These are phyloP conservation scores for Octodon degus DNA, from an alignment of 2,113 vertebrate genomes.

Conservation along the genomic window DNA sequence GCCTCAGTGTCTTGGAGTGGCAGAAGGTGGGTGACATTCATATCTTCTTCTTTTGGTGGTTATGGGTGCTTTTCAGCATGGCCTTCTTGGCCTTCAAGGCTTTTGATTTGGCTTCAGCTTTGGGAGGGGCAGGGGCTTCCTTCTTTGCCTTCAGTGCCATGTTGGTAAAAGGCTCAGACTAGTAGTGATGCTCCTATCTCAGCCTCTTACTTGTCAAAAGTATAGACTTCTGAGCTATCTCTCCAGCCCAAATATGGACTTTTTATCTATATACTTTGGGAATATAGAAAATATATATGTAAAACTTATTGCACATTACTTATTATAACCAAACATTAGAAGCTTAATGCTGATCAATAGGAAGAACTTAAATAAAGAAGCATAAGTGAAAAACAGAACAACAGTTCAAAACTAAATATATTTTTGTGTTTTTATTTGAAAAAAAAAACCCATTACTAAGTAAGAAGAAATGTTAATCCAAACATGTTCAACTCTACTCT, in stretches of 20 bases:
- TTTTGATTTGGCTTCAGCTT: too few species aligned
- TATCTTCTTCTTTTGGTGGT: too few species aligned
- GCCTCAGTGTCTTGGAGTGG: too few species aligned
- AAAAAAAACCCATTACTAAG: background rate
- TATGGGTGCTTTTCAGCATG: too few species aligned
- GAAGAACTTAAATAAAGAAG: background rate
- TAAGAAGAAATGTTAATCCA: background rate
- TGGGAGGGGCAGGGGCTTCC: too few species aligned
- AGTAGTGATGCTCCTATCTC: too few species aligned
- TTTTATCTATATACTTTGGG: background rate
- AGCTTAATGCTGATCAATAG: background rate
- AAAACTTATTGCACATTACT: background rate
- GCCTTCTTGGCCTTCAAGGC: too few species aligned
- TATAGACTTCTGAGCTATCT: too few species aligned
- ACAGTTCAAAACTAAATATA: background rate
- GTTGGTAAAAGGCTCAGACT: too few species aligned
- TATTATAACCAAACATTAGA: background rate
- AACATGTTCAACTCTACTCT: background rate
- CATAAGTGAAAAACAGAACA: background rate
- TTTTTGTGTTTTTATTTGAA: background rate
- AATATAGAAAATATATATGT: background rate
- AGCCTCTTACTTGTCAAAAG: too few species aligned
- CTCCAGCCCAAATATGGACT: background rate
- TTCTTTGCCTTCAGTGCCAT: too few species aligned
- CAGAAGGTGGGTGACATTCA: too few species aligned